These are phyloP conservation scores for Eupithecia vulgata DNA, from an alignment of 2,888 invertebrate species.

Conservation along the genomic window DNA sequence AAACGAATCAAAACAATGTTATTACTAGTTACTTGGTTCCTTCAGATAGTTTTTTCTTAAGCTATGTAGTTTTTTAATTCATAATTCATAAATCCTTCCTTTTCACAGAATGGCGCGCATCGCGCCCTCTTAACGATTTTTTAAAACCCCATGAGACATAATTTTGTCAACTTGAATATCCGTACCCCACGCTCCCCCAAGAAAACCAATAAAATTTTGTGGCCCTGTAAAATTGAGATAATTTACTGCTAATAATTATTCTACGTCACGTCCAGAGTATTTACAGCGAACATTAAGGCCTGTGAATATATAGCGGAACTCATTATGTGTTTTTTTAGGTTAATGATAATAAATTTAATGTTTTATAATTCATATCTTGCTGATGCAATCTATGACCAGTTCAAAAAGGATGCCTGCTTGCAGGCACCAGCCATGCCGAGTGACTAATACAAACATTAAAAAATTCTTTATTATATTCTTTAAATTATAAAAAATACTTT, in stretches of 20 bases:
- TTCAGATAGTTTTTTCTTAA: too few relatives aligned
- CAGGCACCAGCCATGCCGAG: not conserved
- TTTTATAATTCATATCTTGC: not conserved
- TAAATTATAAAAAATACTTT: too few relatives aligned
- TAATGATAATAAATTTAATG: not conserved
- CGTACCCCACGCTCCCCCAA: slow-evolving; percentile 17
- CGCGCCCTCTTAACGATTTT: too few relatives aligned
- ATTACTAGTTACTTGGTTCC: too few relatives aligned
- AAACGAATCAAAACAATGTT: too few relatives aligned
- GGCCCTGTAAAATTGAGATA: slow-evolving; percentile 31
- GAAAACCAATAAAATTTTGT: slow-evolving; percentile 36
- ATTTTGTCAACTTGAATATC: slow-evolving; percentile 12
- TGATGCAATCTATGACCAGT: not conserved
- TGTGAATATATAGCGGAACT: slow-evolving; percentile 24
- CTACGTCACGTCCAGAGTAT: slow-evolving; percentile 32
- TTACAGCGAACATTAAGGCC: slow-evolving; percentile 26
- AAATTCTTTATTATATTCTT: too few relatives aligned
- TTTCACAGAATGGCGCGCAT: too few relatives aligned
- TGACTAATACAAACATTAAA: too few relatives aligned
- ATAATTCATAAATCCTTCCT: too few relatives aligned
- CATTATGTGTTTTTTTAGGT: slow-evolving; percentile 17
- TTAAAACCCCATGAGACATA: not conserved
- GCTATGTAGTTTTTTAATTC: too few relatives aligned
- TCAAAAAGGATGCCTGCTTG: not conserved
- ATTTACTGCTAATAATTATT: slow-evolving; percentile 37